Base-by-base conservation (phyloP, 2,888 invertebrate genomes). In the Heliconius aoede region DNA sequence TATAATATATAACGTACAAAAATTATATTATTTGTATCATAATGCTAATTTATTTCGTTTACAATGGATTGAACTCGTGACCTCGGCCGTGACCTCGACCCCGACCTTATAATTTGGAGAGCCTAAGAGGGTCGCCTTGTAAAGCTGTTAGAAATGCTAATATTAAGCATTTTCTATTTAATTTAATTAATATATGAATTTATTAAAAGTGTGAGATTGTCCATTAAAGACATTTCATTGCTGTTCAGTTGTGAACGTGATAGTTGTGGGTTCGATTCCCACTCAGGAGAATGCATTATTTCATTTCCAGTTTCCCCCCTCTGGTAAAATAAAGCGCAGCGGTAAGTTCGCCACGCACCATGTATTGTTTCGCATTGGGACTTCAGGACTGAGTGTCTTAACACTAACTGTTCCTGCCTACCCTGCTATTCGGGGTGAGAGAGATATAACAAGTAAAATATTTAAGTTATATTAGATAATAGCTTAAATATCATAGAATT, bases 1-100 rank as follows among this genome's bases (percentile, higher is more conserved):
- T 55, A 55, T 26, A 60, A 36, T 36, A 65, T 36, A 32, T 64
- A 65, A 65, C 3, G 40, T 65, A 65, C 5, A 24, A 40, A 36
- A 26, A 24, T 8, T 15, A 36, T 36, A 65, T 15, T 15, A 40
- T 36, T 36, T 65, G 36, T 65, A 65, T 36, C 15, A 40, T 40
- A 65, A 65, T 40, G 15, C 15, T 18, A 18, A 65, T 65, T 65
- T 40, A 24, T 40, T 65, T 65, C 24, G 15, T 65, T 65, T 40
- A 40, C 36, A 65, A 65, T 40, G 32, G 13, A 13, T 65, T 65
- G 36, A 65, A 65, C 73, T 73, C 64, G 24, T 24, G 64, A 64
- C 51, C 73, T 51, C 73, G 62, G 40, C 46, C 46, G 46, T 62
- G 51, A 69, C 68, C 68, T 65, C 36, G 65, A 36, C 32, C 36